A percentile compares a stretch with the other conserved stretches of the same genome.
These are phyloP conservation scores for Salvelinus namaycush DNA, from an alignment of 2,113 vertebrate genomes.

Conservation along the genomic window DNA sequence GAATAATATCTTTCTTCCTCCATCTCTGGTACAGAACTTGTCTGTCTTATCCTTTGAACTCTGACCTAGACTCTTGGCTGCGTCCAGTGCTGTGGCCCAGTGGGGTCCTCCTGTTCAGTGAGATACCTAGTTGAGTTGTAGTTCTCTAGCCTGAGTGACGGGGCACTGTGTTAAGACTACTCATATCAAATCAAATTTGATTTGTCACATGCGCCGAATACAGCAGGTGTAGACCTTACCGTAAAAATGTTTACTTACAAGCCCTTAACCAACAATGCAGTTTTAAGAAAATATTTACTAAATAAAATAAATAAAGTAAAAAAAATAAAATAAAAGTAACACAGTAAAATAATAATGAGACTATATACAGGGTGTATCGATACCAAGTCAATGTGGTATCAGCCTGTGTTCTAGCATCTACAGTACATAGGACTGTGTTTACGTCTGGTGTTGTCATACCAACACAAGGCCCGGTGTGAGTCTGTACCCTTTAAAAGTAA, in stretches of 20 bases:
- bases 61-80: background rate
- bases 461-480: background rate
- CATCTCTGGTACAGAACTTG: slow-evolving; percentile 14
- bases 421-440: slow-evolving; percentile 28
- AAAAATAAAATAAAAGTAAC: too few species aligned
- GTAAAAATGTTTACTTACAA: too few species aligned
- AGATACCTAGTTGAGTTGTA: background rate
- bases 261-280: too few species aligned
- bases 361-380: too few species aligned
- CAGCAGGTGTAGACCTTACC: too few species aligned
- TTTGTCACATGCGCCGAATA: too few species aligned
- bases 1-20: slow-evolving; percentile 7
- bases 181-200: too few species aligned
- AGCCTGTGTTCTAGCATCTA: background rate
- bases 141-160: slow-evolving; percentile 28
- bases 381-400: too few species aligned
- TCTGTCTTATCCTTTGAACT: background rate
- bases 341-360: too few species aligned
- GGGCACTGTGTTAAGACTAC: slow-evolving; percentile 24
- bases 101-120: background rate
- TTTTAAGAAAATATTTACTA: too few species aligned
- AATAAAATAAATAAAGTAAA: too few species aligned
- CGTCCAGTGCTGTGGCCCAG: slow-evolving; percentile 8
- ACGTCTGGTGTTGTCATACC: slow-evolving; percentile 48
- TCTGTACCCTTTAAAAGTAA: slow-evolving; percentile 43